Base-by-base conservation (phyloP, 2,888 invertebrate species). In the Campoletis raptor region DNA sequence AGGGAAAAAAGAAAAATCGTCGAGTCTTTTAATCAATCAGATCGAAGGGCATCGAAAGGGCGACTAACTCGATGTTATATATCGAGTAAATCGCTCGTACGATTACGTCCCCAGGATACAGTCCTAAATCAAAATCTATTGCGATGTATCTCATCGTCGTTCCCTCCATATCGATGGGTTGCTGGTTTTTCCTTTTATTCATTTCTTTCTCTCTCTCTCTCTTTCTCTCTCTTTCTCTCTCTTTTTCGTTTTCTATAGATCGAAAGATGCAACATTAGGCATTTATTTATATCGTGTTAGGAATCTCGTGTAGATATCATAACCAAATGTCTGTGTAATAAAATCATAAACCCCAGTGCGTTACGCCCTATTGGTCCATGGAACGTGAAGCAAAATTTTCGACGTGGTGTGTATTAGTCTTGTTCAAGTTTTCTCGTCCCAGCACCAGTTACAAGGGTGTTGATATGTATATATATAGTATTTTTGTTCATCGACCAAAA, bases 1-100 rank as follows among this genome's bases (percentile, higher is more conserved):
- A 61, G 0, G 67, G n/a, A 61, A 8, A 37, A 40, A 67, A 15
- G 80, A 72, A 10, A 45, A 61, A 66, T 73, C 37, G 52, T 42
- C 45, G 24, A n/a, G n/a, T 36, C 64, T 80, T 80, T 80, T 80
- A 80, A 80, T 80, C 72, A 80, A 80, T 64, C 48, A 12, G 37
- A 80, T 80, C 61, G 80, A 72, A 64, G 78, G 52, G 48, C 12
- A 52, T 21, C 24, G 76, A 37, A 76, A 24, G 76, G 30, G 40
- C 61, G 48, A 6, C 48, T 48, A 77, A 77, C 76, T 48, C 64
- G 64, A 7, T 48, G 57, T 57, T 79, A 61, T 66, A 15, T 66
- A 92, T 92, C 92, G 91, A 91, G 85, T 89, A 92, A 92, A 92
- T 92, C 91, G 91, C 87, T 92, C 90, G 91, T 90, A 86, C 91